Conservation (phyloP, 2,113 vertebrate species). For the Equus quagga region DNA sequence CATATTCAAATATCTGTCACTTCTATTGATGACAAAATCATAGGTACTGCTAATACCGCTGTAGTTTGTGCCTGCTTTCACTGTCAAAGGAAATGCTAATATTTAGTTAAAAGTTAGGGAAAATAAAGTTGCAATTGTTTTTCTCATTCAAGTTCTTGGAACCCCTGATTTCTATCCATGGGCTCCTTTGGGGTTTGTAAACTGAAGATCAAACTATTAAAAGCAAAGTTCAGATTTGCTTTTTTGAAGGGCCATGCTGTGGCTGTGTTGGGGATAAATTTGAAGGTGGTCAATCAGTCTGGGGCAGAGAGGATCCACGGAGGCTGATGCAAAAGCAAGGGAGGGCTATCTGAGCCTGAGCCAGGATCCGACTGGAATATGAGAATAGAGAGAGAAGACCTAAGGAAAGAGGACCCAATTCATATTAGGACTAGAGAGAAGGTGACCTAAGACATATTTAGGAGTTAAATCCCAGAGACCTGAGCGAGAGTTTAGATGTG, state of each 20-base stretch:
- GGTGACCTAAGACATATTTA: not conserved
- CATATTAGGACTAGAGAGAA: not conserved
- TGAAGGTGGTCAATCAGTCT: not conserved
- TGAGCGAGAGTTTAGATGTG: not conserved
- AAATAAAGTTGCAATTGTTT: not conserved
- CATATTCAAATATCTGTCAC: not conserved
- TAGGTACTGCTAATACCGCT: not conserved
- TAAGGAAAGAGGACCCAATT: too few relatives aligned
- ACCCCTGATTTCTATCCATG: not conserved
- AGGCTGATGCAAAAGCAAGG: not conserved
- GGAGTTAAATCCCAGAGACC: not conserved
- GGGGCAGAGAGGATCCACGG: not conserved
- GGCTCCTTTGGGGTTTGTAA: not conserved
- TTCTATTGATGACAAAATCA: not conserved
- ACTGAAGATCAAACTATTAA: not conserved
- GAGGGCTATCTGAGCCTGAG: not conserved
- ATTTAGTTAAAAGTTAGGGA: not conserved
- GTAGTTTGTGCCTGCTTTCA: not conserved
- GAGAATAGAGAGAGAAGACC: too few relatives aligned
- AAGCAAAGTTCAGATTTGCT: not conserved
- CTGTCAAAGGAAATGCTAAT: not conserved
- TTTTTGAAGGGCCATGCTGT: not conserved
- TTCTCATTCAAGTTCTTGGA: not conserved
- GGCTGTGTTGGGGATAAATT: not conserved
- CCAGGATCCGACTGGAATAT: not conserved